These are phyloP conservation scores for Amblyjoppa fuscipennis DNA, from an alignment of 2,888 invertebrate genomes.

Conservation along the genomic window DNA sequence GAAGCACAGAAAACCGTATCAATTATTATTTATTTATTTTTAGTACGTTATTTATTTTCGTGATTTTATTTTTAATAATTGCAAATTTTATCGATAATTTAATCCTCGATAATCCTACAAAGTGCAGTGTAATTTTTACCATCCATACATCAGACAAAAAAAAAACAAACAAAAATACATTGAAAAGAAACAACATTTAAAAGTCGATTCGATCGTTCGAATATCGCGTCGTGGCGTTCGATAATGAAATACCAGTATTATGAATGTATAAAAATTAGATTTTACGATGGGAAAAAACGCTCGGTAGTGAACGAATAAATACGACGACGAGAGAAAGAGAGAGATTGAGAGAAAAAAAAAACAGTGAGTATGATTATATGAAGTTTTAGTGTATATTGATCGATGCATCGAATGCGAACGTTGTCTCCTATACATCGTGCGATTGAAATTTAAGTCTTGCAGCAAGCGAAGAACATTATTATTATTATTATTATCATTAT, in stretches of 20 bases:
- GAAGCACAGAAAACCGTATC: neutral
- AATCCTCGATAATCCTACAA: neutral
- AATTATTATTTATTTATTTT: neutral
- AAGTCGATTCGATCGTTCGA: constrained; percentile 68
- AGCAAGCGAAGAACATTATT: constrained; percentile 75
- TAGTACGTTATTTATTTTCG: neutral
- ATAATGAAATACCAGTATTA: constrained; percentile 84
- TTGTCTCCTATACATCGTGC: constrained; percentile 69
- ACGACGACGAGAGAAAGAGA: constrained; percentile 48
- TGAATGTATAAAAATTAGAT: constrained; percentile 83
- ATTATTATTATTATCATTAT: constrained; percentile 55
- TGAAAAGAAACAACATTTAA: constrained; percentile 22
- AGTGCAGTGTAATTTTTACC: neutral
- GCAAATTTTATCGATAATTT: neutral
- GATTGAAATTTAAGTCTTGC: constrained; percentile 77
- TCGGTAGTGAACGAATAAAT: constrained; percentile 54
- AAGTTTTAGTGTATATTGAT: constrained; percentile 57
- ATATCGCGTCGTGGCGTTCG: constrained; percentile 73
- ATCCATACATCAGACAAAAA: neutral
- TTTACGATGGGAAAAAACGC: constrained; percentile 57
- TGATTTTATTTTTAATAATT: neutral
- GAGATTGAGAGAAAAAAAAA: constrained; percentile 42
- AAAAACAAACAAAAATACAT: neutral
- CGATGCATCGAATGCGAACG: constrained; percentile 70
- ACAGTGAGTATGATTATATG: constrained; percentile 50